Evolutionary conservation across 2,797 vertebrate genomes (phyloP).

Genomic region (Pitangus sulphuratus): DNA sequence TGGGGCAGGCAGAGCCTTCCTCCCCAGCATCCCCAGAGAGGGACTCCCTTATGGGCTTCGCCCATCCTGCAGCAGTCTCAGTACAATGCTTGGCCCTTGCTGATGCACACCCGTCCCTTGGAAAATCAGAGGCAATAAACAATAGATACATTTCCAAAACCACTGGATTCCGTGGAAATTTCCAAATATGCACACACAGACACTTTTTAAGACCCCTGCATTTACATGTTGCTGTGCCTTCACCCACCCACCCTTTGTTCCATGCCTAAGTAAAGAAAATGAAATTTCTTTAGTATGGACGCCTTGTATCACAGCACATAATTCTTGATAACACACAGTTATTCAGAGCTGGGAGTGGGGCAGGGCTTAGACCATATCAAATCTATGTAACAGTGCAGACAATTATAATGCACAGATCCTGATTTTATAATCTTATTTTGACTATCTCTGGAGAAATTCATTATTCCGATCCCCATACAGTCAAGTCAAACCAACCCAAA

Average conservation of each 20-base stretch:
- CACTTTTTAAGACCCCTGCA: not conserved
- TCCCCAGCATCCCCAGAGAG: fast-evolving
- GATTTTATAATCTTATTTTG: constrained; percentile 42
- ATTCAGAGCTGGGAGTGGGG: not conserved
- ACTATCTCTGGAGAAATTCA: not conserved
- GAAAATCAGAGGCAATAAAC: not conserved
- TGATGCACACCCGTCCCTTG: not conserved
- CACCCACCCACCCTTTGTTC: not conserved
- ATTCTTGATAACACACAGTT: not conserved
- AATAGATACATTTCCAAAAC: fast-evolving
- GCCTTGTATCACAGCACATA: not conserved
- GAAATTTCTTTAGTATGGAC: not conserved
- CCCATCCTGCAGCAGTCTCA: fast-evolving
- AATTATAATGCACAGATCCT: not conserved
- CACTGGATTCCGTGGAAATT: fast-evolving
- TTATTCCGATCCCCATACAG: not conserved
- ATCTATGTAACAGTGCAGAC: not conserved
- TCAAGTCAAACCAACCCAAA: not conserved
- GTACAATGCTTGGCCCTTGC: fast-evolving
- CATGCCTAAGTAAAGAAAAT: not conserved
- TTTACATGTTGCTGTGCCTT: not conserved
- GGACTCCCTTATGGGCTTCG: not conserved
- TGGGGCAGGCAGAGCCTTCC: fast-evolving
- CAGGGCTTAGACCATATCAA: not conserved
- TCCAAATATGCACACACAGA: fast-evolving